phyloP scores from a whole-genome alignment of 2,113 vertebrate genomes.

The Sinocyclocheilus anophthalmus region DNA sequence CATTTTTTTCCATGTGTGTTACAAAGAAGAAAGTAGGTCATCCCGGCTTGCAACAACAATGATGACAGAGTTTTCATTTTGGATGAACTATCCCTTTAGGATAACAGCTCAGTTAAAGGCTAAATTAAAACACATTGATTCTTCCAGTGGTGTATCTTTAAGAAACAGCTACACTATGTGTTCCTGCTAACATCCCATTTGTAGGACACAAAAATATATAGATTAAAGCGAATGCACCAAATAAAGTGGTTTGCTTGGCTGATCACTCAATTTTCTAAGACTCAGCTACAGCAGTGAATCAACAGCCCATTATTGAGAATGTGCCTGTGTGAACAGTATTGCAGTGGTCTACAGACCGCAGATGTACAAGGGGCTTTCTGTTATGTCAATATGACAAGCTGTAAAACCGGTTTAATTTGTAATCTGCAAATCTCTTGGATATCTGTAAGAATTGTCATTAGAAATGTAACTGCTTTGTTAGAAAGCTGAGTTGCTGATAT shows the following conservation, averaged over 20 bases:
- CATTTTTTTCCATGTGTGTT: background rate
- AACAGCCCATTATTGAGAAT: constrained; percentile 77
- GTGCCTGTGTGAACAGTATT: constrained; percentile 70
- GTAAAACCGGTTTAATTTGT: constrained; percentile 13
- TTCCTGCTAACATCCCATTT: constrained; percentile 59
- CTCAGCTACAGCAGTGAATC: constrained; percentile 81
- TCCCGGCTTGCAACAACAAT: background rate
- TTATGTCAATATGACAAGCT: constrained; percentile 35
- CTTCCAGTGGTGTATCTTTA: constrained; percentile 66
- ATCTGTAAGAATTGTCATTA: background rate
- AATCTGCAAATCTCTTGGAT: background rate
- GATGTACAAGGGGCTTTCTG: constrained; percentile 16
- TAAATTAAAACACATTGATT: constrained; percentile 74
- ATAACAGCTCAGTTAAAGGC: constrained; percentile 56
- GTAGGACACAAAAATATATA: constrained; percentile 72
- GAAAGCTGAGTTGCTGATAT: background rate
- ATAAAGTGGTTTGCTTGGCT: constrained; percentile 81
- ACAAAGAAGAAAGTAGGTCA: background rate
- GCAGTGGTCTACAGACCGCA: constrained; percentile 63
- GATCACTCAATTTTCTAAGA: constrained; percentile 83
- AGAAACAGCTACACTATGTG: constrained; percentile 67
- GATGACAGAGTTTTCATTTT: background rate
- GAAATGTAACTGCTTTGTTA: background rate
- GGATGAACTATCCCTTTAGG: constrained; percentile 1
- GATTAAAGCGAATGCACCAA: constrained; percentile 73